Evolutionary conservation across 2,797 vertebrate genomes (phyloP), one percentile per base, ranked within the genome.

Genomic region (Tauraco hartlaubi): DNA sequence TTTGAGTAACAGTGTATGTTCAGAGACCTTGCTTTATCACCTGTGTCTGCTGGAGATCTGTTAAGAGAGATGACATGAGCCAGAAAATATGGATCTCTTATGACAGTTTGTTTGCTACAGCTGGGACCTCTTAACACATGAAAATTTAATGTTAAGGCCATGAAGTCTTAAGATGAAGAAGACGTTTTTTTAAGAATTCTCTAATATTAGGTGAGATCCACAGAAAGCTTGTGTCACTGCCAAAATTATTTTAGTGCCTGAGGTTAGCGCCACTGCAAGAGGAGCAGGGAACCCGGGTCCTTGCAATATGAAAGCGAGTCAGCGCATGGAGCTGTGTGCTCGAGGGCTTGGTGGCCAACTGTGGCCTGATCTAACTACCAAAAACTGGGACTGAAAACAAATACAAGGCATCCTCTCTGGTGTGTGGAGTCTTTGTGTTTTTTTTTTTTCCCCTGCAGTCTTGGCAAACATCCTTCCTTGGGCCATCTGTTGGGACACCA

Each of bases 261-360:
- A 52, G 6, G 22, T 43, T 73, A 37, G 63, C 8, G 5, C 5
- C 35, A 12, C 29, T 63, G 48, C 52, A 64, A 56, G 39, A 51
- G 41, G 61, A 85, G 52, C 28, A 83, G 41, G 48, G 14, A 89
- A 33, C 9, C 3, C 33, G 22, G 31, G 25, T 63, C 69, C 48
- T 67, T 78, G 54, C 20, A 29, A 41, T 29, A 18, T 67, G 63
- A 35, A 73, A 54, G 29, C 31, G 31, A 87, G 29, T 39, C 0
- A 0, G 73, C 48, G 17, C 39, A 9, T 14, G 29, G 26, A 58
- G 26, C 26, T 88, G 16, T 0, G 0, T 82, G 15, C 78, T 85
- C 0, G 0, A 83, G 48, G 46, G 39, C 63, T 87, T 44, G 12
- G 11, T 76, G 67, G 26, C 39, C 39, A 39, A 0, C 56, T 81